phyloP scores from a whole-genome alignment of 2,113 vertebrate species.

The Helogale parvula region DNA sequence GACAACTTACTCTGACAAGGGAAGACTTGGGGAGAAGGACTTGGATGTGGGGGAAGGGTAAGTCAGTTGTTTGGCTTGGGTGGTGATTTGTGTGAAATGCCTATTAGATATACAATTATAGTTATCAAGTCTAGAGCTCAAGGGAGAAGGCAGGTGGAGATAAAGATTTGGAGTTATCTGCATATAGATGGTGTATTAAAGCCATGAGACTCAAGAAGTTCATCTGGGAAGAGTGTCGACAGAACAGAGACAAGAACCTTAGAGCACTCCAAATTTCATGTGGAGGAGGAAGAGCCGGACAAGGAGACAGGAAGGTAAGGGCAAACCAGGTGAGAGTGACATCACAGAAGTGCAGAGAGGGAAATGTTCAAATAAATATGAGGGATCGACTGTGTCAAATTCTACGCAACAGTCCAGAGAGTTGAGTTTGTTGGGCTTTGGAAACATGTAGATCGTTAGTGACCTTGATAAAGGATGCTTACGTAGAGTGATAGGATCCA shows the following conservation, averaged over 20 bases:
- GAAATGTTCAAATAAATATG: background rate
- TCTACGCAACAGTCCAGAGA: background rate
- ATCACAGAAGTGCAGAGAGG: background rate
- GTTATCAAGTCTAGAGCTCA: background rate
- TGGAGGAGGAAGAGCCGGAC: background rate
- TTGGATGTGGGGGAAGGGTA: accelerated
- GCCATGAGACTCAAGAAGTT: background rate
- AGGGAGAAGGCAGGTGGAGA: background rate
- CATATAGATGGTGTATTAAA: background rate
- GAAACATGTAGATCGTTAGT: background rate
- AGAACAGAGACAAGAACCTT: background rate
- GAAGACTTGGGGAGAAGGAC: background rate
- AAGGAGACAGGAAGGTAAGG: background rate
- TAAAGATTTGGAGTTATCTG: background rate
- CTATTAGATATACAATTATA: background rate
- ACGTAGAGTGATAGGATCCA: background rate
- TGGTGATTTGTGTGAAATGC: background rate
- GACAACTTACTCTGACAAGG: background rate
- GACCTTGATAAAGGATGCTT: background rate
- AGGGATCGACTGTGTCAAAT: background rate
- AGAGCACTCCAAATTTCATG: background rate
- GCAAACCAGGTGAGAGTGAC: background rate
- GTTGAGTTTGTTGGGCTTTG: background rate
- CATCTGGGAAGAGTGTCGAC: background rate
- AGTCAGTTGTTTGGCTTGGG: background rate